Evolutionary conservation across 2,888 invertebrate genomes (phyloP).

Genomic region (Acanthococcus lagerstroemiae): DNA sequence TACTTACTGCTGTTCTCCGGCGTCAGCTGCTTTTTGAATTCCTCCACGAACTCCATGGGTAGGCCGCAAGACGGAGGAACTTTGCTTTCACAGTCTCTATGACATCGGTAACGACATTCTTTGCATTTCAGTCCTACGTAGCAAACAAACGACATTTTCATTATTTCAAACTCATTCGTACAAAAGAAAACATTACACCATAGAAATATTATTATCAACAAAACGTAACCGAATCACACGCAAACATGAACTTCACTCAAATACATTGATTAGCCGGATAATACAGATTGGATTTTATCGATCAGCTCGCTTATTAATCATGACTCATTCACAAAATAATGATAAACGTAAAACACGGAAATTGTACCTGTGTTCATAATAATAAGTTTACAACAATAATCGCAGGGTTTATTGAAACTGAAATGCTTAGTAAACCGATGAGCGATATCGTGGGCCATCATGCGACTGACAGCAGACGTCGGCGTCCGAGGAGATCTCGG

Average conservation of each 20-base stretch:
- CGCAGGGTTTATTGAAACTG: conserved; percentile 80
- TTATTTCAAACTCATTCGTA: too few species aligned
- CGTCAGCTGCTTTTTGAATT: conserved; percentile 52
- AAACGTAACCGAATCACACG: too few species aligned
- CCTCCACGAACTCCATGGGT: conserved; percentile 72
- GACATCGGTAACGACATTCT: conserved; percentile 88
- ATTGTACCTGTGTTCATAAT: conserved; percentile 58
- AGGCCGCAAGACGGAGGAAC: conserved; percentile 88
- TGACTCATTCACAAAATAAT: too few species aligned
- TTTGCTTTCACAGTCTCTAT: conserved; percentile 78
- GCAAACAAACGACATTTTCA: too few species aligned
- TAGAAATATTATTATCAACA: too few species aligned
- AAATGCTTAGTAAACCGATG: conserved; percentile 83
- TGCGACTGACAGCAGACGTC: conserved; percentile 48
- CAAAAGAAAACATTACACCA: too few species aligned
- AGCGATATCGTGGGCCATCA: conserved; percentile 80
- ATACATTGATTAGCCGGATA: too few species aligned
- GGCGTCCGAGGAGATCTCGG: conserved; percentile 57
- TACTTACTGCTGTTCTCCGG: conserved; percentile 4
- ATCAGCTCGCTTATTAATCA: too few species aligned
- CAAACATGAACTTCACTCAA: too few species aligned
- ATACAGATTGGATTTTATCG: too few species aligned
- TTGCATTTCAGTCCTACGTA: conserved; percentile 74
- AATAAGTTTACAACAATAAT: conserved; percentile 81
- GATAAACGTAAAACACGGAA: background rate